These are phyloP conservation scores for Drosophila colorata DNA, from an alignment of 2,888 invertebrate species.

Conservation along the genomic window DNA sequence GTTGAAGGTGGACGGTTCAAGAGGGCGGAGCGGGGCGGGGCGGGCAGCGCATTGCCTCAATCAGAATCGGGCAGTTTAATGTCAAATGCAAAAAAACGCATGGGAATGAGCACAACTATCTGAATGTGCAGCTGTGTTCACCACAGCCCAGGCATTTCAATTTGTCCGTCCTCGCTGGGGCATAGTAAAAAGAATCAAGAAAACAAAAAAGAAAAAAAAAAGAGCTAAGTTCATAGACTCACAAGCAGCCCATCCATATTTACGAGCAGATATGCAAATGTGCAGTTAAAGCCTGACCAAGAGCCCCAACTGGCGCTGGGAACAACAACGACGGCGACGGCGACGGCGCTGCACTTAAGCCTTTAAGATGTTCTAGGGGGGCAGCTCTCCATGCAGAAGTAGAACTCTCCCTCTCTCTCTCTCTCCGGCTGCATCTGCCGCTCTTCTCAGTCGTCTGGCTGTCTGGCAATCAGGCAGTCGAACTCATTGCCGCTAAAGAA, in stretches of 20 bases:
- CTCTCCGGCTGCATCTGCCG: neutral
- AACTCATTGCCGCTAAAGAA: slow-evolving; percentile 58
- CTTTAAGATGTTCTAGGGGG: slow-evolving; percentile 63
- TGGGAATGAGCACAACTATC: slow-evolving; percentile 72
- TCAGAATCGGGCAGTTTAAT: slow-evolving; percentile 78
- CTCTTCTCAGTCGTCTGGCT: slow-evolving; percentile 39
- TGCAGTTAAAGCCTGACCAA: slow-evolving; percentile 69
- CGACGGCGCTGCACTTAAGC: slow-evolving; percentile 69
- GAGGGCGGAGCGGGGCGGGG: slow-evolving; percentile 26
- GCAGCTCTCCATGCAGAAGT: slow-evolving; percentile 10
- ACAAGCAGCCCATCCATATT: slow-evolving; percentile 74
- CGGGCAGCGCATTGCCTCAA: slow-evolving; percentile 56
- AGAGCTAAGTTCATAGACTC: slow-evolving; percentile 59
- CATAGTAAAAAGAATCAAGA: slow-evolving; percentile 12
- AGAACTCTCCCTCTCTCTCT: slow-evolving; percentile 5
- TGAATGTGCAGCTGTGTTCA: slow-evolving; percentile 41
- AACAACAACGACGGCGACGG: slow-evolving; percentile 24
- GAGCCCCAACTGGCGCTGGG: slow-evolving; percentile 30
- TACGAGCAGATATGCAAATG: slow-evolving; percentile 80
- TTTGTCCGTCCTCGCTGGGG: slow-evolving; percentile 50
- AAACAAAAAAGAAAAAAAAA: neutral
- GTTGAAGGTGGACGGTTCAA: neutral
- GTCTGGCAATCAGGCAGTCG: slow-evolving; percentile 62
- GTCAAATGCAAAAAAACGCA: slow-evolving; percentile 72
- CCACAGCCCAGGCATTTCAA: slow-evolving; percentile 68